A percentile compares a stretch with the other conserved stretches of the same genome.
Evolutionary conservation across 2,888 invertebrate genomes (phyloP).

Genomic region (Achlya flavicornis): DNA sequence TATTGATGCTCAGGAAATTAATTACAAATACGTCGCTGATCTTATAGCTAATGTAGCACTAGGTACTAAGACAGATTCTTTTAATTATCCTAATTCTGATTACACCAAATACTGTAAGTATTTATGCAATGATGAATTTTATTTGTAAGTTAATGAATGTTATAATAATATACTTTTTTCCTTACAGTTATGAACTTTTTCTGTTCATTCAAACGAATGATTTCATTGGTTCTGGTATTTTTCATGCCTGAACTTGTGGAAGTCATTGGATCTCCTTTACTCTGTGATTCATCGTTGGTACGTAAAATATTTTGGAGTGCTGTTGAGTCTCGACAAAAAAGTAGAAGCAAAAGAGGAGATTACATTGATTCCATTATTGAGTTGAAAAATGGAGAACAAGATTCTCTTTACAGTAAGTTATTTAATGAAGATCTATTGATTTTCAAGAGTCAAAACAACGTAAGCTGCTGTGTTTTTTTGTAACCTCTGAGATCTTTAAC

Average conservation of each 20-base stretch:
- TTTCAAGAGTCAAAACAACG: too few species aligned
- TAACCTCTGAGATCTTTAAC: too few species aligned
- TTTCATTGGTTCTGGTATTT: slow-evolving; percentile 37
- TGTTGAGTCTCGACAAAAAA: slow-evolving; percentile 29
- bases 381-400: slow-evolving; percentile 35
- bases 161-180: background rate
- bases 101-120: slow-evolving; percentile 37
- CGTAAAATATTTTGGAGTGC: slow-evolving; percentile 36
- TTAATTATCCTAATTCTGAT: slow-evolving; percentile 30
- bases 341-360: slow-evolving; percentile 33
- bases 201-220: slow-evolving; percentile 38
- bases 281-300: slow-evolving; percentile 31
- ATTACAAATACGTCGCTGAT: slow-evolving; percentile 36
- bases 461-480: too few species aligned
- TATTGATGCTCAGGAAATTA: slow-evolving; percentile 34
- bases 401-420: slow-evolving; percentile 37
- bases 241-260: slow-evolving; percentile 38
- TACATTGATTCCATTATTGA: slow-evolving; percentile 37
- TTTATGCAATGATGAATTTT: background rate
- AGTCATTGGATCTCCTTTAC: slow-evolving; percentile 29
- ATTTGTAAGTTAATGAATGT: background rate
- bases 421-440: too few species aligned
- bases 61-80: slow-evolving; percentile 36
- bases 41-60: slow-evolving; percentile 38
- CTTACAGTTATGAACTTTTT: slow-evolving; percentile 37